These are phyloP conservation scores for Temnothorax nylanderi DNA, from an alignment of 1,140 invertebrate species.

Conservation along the genomic window DNA sequence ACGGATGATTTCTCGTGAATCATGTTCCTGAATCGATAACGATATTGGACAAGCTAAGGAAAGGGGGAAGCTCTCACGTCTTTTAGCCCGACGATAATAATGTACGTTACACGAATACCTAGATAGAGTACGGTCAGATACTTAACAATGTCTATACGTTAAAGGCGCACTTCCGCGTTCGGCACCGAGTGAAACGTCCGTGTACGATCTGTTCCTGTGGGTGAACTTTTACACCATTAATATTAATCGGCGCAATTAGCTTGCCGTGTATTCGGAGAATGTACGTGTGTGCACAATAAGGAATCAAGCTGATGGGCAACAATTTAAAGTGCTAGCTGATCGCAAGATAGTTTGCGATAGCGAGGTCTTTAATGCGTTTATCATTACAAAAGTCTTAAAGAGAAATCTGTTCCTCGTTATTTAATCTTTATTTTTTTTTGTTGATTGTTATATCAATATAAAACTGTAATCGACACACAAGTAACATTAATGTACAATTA, in stretches of 20 bases:
- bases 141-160: constrained; percentile 6
- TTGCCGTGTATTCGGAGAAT: constrained; percentile 17
- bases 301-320: constrained; percentile 18
- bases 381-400: not conserved
- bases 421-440: not conserved
- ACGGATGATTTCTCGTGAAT: not conserved
- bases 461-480: not conserved
- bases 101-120: constrained; percentile 5
- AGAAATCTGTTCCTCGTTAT: not conserved
- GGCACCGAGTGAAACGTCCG: constrained; percentile 49
- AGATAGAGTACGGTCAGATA: constrained; percentile 28
- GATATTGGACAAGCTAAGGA: not conserved
- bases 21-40: not conserved
- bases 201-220: not conserved
- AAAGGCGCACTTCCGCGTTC: constrained; percentile 63
- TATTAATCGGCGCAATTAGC: constrained; percentile 32
- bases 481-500: not conserved
- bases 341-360: not conserved
- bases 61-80: not conserved
- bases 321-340: not conserved
- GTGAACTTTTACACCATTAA: constrained; percentile 61
- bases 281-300: constrained; percentile 7
- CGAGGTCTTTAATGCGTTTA: not conserved
- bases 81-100: not conserved
- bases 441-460: not conserved